phyloP scores from a whole-genome alignment of 30 jellyfish, hydroid and myxozoan genomes.

The Pelagia noctiluca region DNA sequence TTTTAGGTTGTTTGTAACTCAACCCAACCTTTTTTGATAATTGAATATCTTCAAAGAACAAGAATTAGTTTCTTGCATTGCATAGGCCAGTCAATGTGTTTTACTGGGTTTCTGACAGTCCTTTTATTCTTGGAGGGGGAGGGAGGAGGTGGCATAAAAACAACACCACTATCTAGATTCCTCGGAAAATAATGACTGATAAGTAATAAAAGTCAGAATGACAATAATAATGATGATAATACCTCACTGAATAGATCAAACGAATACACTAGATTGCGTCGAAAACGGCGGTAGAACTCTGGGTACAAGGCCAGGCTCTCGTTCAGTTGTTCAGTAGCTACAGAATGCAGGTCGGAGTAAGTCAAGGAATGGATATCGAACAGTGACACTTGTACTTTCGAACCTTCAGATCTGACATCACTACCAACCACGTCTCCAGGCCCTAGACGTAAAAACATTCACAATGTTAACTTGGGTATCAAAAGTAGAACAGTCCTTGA shows the following conservation, averaged over 20 bases:
- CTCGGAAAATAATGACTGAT: too few relatives aligned
- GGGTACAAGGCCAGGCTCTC: constrained; percentile 80
- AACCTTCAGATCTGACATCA: constrained; percentile 19
- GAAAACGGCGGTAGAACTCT: constrained; percentile 64
- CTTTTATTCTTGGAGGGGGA: too few relatives aligned
- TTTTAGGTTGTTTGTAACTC: too few relatives aligned
- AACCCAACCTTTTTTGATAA: too few relatives aligned
- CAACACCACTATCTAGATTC: too few relatives aligned
- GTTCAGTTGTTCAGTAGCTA: constrained; percentile 34
- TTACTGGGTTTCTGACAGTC: too few relatives aligned
- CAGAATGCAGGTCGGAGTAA: constrained; percentile 79
- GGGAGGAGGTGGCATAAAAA: too few relatives aligned
- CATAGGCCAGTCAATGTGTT: too few relatives aligned
- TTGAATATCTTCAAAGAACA: too few relatives aligned
- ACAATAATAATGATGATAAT: background rate
- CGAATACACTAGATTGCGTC: constrained; percentile 21
- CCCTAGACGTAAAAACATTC: constrained; percentile 49
- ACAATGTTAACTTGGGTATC: background rate
- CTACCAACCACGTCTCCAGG: constrained; percentile 93
- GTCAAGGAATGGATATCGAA: constrained; percentile 82
- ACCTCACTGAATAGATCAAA: constrained; percentile 52
- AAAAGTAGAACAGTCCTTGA: background rate
- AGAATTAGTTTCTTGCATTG: too few relatives aligned
- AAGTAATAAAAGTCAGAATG: too few relatives aligned
- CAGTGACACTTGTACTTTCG: constrained; percentile 40